phyloP scores from a whole-genome alignment of 2,113 vertebrate species.

The Tetrax tetrax region DNA sequence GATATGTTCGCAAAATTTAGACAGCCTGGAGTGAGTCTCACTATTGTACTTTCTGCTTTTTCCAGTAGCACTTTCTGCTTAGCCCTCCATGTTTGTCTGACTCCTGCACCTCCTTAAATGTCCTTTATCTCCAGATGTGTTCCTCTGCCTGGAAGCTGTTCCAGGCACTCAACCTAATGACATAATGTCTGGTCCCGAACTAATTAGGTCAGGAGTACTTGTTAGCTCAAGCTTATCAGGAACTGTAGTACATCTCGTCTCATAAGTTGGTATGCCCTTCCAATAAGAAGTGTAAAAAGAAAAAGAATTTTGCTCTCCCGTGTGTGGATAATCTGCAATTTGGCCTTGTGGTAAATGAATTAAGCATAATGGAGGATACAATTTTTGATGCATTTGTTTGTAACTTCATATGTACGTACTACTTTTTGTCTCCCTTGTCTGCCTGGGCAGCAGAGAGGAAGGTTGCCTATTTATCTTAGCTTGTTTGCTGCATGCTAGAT shows the following conservation, averaged over 20 bases:
- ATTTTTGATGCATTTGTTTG: background rate
- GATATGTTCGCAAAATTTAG: background rate
- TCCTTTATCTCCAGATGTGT: background rate
- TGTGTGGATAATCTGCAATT: background rate
- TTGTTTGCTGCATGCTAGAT: background rate
- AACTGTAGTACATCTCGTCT: background rate
- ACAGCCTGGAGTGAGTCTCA: rapidly evolving
- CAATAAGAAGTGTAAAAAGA: background rate
- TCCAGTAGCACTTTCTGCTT: background rate
- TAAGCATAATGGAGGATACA: background rate
- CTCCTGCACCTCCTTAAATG: background rate
- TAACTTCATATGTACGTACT: background rate
- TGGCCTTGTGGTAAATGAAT: background rate
- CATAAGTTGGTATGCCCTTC: background rate
- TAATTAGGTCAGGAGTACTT: background rate
- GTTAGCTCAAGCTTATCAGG: background rate
- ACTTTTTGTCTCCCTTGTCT: background rate
- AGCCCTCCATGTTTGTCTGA: rapidly evolving
- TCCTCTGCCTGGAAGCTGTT: background rate
- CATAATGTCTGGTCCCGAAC: background rate
- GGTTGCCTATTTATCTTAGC: background rate
- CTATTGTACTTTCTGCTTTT: background rate
- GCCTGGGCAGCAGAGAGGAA: background rate
- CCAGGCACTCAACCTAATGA: background rate
- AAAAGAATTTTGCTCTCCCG: background rate